These are phyloP conservation scores for Ashinkailepas kermadecensis DNA, from an alignment of 2,888 invertebrate genomes.

Conservation along the genomic window DNA sequence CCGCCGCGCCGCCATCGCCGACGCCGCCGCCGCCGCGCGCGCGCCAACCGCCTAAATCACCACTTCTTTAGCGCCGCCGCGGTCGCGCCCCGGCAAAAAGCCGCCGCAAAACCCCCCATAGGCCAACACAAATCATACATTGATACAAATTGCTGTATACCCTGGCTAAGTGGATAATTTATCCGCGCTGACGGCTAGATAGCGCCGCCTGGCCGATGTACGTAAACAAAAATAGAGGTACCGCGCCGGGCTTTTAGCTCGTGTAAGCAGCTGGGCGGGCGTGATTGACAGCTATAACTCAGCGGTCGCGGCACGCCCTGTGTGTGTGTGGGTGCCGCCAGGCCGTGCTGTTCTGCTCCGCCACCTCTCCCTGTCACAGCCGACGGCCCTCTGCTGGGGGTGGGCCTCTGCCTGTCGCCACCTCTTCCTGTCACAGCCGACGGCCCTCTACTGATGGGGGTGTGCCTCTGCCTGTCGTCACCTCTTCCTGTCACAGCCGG, in stretches of 20 bases:
- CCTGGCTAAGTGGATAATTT: conserved; percentile 13
- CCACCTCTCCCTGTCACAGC: no score
- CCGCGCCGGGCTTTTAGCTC: conserved; percentile 7
- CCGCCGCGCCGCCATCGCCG: background rate
- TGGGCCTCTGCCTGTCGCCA: no score
- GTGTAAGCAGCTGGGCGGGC: background rate
- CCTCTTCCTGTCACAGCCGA: no score
- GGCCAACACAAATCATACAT: background rate
- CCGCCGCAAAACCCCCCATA: background rate
- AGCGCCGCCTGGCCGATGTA: conserved; percentile 2
- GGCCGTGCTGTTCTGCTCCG: no score
- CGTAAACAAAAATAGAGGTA: conserved; percentile 18
- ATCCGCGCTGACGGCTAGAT: background rate
- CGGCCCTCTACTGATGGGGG: no score
- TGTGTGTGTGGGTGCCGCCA: no score
- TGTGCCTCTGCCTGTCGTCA: no score
- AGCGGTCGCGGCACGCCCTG: background rate
- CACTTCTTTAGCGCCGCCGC: background rate
- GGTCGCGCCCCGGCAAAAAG: background rate
- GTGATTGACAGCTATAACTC: conserved; percentile 14
- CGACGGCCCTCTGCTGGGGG: no score
- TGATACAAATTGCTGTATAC: conserved; percentile 15
- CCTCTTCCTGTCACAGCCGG: no score
- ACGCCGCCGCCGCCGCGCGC: no score
- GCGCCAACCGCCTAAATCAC: conserved; percentile 8